Percentiles rank a stretch among this genome's conserved stretches.
Conservation (phyloP, 1,140 invertebrate species). For the Dendrolimus kikuchii region DNA sequence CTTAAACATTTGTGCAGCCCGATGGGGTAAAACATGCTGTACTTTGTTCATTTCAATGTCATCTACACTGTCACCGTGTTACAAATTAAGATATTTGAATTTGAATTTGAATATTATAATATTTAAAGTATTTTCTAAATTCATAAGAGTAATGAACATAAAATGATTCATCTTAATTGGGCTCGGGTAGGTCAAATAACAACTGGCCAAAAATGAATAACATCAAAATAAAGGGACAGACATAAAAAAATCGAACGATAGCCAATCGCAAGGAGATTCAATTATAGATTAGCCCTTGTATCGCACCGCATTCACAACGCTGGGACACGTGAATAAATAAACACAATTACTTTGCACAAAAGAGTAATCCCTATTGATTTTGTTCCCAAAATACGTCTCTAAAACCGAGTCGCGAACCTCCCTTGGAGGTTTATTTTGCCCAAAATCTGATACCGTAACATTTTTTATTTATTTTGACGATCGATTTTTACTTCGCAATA, state of each 20-base stretch:
- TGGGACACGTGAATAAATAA: slow-evolving; percentile 68
- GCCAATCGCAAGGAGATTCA: slow-evolving; percentile 62
- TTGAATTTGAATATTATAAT: too few relatives aligned
- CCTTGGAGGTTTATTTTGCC: slow-evolving; percentile 36
- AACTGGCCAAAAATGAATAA: slow-evolving; percentile 13
- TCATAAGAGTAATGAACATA: too few relatives aligned
- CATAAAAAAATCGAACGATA: slow-evolving; percentile 45
- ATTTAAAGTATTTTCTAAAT: too few relatives aligned
- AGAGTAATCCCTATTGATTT: slow-evolving; percentile 60
- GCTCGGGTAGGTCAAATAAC: slow-evolving; percentile 5
- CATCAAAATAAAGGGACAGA: slow-evolving; percentile 19
- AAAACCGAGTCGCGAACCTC: slow-evolving; percentile 41
- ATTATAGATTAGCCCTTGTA: slow-evolving; percentile 69
- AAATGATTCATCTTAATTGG: too few relatives aligned
- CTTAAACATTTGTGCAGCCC: too few relatives aligned
- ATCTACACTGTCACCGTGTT: too few relatives aligned
- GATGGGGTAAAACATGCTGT: too few relatives aligned
- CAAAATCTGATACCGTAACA: slow-evolving; percentile 38
- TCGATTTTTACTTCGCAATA: slow-evolving; percentile 60
- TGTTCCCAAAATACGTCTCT: slow-evolving; percentile 31
- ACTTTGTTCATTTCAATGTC: too few relatives aligned
- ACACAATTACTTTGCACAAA: slow-evolving; percentile 66
- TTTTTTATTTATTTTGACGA: slow-evolving; percentile 39
- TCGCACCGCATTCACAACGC: slow-evolving; percentile 51
- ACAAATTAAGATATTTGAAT: too few relatives aligned